Evolutionary conservation across 2,797 vertebrate genomes (phyloP).

Genomic region (Hydrolagus colliei): DNA sequence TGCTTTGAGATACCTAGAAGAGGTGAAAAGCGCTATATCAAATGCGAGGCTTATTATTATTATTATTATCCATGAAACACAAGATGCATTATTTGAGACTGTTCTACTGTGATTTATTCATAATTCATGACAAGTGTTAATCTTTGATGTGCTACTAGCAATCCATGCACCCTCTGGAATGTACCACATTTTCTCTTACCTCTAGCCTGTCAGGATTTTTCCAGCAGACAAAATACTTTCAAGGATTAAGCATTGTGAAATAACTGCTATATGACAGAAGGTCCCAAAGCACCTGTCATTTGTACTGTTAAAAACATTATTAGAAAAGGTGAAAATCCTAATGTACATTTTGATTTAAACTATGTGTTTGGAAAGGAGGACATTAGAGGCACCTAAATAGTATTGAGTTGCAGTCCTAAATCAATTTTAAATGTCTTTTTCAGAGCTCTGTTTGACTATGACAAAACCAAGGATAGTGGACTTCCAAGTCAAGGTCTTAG

Average conservation of each 20-base stretch:
- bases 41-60: too few relatives aligned
- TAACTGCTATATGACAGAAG: neutral
- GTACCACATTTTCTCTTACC: neutral
- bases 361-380: neutral
- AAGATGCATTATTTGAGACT: too few relatives aligned
- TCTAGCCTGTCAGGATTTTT: neutral
- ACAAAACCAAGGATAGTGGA: conserved; percentile 89
- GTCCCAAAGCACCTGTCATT: neutral
- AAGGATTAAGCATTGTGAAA: neutral
- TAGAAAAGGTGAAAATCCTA: neutral
- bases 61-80: too few relatives aligned
- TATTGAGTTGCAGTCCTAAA: neutral
- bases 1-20: too few relatives aligned
- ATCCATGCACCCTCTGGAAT: too few relatives aligned
- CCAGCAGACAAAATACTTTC: too few relatives aligned
- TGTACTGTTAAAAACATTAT: neutral
- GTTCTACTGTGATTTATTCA: neutral
- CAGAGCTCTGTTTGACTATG: conserved; percentile 94
- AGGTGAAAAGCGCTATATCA: too few relatives aligned
- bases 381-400: neutral
- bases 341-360: neutral
- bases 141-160: neutral
- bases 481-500: conserved; percentile 94
- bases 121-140: neutral
- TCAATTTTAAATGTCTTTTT: conserved; percentile 25